Evolutionary conservation across 1,140 invertebrate species (phyloP), one percentile per base, ranked within the genome.

Genomic region (Goniozus legneri): DNA sequence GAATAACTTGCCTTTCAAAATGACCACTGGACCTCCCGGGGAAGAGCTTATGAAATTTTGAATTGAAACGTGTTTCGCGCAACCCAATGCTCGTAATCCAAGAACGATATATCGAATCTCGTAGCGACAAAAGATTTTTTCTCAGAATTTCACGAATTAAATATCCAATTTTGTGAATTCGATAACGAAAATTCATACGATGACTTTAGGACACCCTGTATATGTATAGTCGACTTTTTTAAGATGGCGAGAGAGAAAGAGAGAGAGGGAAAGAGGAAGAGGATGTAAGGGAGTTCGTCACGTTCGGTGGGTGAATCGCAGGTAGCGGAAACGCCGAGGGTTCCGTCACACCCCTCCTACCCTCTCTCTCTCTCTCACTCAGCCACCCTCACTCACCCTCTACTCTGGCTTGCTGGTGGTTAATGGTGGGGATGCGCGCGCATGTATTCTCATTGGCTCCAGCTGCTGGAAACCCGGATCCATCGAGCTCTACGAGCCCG

Each of bases 381-480:
- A 33, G 49, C 53, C 56, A 54, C 52, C 21, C 46, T 38, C 50
- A 22, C 45, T 34, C 42, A 42, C 32, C 36, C n/a, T 14, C 35
- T 15, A 14, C 3, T 19, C 4, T 14, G 34, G 31, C 24, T n/a
- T n/a, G n/a, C n/a, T n/a, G 33, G 39, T 46, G 32, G 41, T 22
- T 22, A 39, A 37, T 43, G 48, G 33, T 41, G n/a, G 37, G 15
- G 32, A 24, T 34, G 43, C 42, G 52, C 42, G 43, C 34, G 39
- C 19, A 34, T 18, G 4, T 6, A n/a, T 18, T 16, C 47, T 39
- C 24, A 30, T 15, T 34, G 19, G 38, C 33, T 51, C 38, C 44
- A 22, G 38, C 22, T 14, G 33, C 44, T 43, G 47, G 27, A 16
- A 44, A 18, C 38, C 49, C 47, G 49, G 49, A 47, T 47, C 40